These are phyloP conservation scores for Eueides isabella DNA, from an alignment of 1,140 invertebrate genomes.

Conservation along the genomic window DNA sequence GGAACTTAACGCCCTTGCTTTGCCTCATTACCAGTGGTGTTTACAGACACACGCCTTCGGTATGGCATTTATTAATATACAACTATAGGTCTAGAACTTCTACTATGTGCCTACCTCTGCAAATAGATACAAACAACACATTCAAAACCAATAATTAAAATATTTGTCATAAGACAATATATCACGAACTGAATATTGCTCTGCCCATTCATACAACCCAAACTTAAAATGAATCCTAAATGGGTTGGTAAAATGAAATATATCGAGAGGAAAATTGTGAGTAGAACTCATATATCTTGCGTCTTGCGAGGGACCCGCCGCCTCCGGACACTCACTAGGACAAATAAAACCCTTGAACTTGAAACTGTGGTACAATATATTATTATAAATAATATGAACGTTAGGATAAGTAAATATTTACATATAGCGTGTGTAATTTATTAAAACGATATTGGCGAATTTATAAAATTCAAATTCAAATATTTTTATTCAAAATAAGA, in stretches of 20 bases:
- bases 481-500: no score
- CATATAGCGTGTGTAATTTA: not conserved
- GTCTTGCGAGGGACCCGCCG: slow-evolving; percentile 11
- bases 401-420: not conserved
- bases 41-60: no score
- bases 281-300: slow-evolving; percentile 25
- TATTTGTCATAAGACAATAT: no score
- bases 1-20: no score
- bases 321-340: slow-evolving; percentile 5
- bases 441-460: not conserved
- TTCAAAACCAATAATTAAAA: no score
- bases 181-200: not conserved
- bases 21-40: no score
- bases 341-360: slow-evolving; percentile 22
- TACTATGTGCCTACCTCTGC: no score
- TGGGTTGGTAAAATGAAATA: slow-evolving; percentile 28
- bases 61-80: no score
- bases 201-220: not conserved
- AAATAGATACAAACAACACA: no score
- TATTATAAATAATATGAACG: not conserved
- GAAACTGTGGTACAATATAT: not conserved
- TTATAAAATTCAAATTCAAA: no score
- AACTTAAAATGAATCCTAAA: slow-evolving; percentile 21
- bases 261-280: slow-evolving; percentile 25
- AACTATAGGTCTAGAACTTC: no score